Evolutionary conservation across 2,113 vertebrate species (phyloP).

Genomic region (Myotis yumanensis): DNA sequence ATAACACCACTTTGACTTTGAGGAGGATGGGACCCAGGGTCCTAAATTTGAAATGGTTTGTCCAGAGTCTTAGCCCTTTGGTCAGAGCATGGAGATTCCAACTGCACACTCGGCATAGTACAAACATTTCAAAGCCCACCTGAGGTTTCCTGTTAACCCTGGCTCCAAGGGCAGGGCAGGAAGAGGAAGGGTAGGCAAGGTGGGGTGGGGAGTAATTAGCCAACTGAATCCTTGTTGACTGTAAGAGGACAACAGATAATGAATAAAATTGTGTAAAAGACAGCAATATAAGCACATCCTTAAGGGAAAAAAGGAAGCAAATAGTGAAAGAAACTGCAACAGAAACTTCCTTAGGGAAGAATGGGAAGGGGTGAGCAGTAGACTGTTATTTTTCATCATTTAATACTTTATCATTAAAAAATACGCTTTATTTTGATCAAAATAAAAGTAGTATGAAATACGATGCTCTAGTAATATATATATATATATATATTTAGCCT

Average conservation of each 20-base stretch:
- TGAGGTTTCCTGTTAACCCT: not conserved
- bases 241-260: not conserved
- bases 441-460: not conserved
- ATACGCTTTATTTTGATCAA: not conserved
- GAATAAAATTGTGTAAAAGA: not conserved
- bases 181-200: not conserved
- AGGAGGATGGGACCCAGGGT: not conserved
- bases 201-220: rapidly evolving
- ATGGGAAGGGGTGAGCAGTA: not conserved
- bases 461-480: not conserved
- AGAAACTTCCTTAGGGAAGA: not conserved
- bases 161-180: not conserved
- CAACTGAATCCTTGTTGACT: not conserved
- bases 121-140: not conserved
- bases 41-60: not conserved
- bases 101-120: not conserved
- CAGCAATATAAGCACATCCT: not conserved
- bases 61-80: not conserved
- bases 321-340: not conserved
- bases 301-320: not conserved
- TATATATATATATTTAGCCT: not conserved
- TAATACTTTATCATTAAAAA: not conserved
- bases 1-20: not conserved
- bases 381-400: not conserved
- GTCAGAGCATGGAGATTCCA: not conserved